Evolutionary conservation across 2,797 vertebrate species (phyloP).

Genomic region (Pseudochirops cupreus): DNA sequence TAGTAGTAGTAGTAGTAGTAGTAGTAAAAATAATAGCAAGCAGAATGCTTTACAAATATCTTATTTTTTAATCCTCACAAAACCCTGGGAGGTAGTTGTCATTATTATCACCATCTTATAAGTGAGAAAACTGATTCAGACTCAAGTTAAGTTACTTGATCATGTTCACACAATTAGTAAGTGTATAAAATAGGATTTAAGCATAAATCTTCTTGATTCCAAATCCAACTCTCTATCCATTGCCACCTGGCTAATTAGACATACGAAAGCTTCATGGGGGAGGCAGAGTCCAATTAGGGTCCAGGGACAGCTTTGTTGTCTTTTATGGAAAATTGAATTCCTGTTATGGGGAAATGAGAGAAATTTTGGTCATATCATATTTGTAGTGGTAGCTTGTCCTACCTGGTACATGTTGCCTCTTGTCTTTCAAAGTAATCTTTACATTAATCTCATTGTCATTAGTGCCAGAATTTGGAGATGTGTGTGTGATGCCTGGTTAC

Average conservation of each 20-base stretch:
- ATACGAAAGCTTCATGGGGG: too few relatives aligned
- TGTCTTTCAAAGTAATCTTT: slow-evolving; percentile 1
- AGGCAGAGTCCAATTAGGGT: too few relatives aligned
- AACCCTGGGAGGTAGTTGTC: fast-evolving
- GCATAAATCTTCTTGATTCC: neutral
- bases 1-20: neutral
- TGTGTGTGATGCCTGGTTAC: neutral
- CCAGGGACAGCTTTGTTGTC: too few relatives aligned
- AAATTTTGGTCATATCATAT: too few relatives aligned
- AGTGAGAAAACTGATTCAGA: neutral
- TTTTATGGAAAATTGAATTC: too few relatives aligned
- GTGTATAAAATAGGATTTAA: neutral
- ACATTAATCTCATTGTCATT: slow-evolving; percentile 4
- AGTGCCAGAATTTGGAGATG: neutral
- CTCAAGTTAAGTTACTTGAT: neutral
- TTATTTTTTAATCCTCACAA: neutral
- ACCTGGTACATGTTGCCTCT: too few relatives aligned
- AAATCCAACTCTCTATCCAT: neutral
- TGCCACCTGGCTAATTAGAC: too few relatives aligned
- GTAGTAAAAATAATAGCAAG: neutral
- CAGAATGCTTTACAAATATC: neutral
- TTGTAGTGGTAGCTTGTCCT: too few relatives aligned
- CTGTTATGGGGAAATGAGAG: too few relatives aligned
- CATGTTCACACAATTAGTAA: neutral
- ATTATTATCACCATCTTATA: neutral